phyloP scores from a whole-genome alignment of 2,797 vertebrate genomes.

The Amniataba percoides region DNA sequence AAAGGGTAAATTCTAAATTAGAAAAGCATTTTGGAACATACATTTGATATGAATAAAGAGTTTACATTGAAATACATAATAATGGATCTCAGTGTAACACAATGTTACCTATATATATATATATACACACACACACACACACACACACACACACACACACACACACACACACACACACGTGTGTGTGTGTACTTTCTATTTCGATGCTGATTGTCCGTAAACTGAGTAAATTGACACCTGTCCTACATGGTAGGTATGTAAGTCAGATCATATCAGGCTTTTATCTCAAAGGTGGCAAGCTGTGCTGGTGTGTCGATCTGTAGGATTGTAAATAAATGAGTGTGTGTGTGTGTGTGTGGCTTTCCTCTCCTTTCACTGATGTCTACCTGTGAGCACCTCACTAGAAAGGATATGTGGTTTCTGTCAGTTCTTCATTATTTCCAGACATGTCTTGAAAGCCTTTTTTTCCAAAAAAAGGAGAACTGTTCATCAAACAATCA shows the following conservation, averaged over 20 bases:
- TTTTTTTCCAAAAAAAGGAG: background rate
- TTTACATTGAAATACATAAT: background rate
- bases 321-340: background rate
- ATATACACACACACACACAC: too few relatives aligned
- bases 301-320: background rate
- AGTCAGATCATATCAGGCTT: background rate
- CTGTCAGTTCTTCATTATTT: background rate
- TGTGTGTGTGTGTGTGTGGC: background rate
- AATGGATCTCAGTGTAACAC: slow-evolving; percentile 14
- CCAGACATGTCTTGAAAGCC: background rate
- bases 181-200: too few relatives aligned
- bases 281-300: background rate
- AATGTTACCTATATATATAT: too few relatives aligned
- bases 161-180: too few relatives aligned
- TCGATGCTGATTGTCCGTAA: background rate
- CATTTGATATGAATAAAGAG: background rate
- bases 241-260: background rate
- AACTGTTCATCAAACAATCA: background rate
- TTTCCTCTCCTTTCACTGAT: background rate
- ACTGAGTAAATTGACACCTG: background rate
- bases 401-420: background rate
- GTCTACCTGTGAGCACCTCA: background rate
- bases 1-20: background rate
- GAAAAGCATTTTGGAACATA: background rate
- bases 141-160: too few relatives aligned